Evolutionary conservation across 2,888 invertebrate species (phyloP).

Genomic region (Scaptomyza caliginosa): DNA sequence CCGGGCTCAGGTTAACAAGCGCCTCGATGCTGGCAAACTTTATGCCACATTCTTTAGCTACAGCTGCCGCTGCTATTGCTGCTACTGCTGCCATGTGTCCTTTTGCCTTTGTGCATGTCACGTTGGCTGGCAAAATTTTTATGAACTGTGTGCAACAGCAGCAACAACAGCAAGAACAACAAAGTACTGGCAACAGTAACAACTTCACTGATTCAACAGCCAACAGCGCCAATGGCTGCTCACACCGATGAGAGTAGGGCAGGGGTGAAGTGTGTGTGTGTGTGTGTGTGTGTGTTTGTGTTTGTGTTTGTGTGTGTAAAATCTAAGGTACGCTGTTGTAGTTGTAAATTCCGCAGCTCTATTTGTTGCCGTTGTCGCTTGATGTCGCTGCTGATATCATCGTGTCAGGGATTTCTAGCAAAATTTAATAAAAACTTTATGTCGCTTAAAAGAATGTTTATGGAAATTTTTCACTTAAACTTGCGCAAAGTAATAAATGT

Average conservation of each 20-base stretch:
- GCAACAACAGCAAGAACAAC: conserved; percentile 8
- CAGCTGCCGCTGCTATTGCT: not conserved
- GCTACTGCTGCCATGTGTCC: conserved; percentile 59
- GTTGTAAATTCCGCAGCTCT: conserved; percentile 76
- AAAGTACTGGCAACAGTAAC: conserved; percentile 33
- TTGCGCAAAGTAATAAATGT: conserved; percentile 83
- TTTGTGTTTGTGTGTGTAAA: not conserved
- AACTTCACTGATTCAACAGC: conserved; percentile 44
- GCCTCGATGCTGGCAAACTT: conserved; percentile 49
- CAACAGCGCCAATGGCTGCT: conserved; percentile 35
- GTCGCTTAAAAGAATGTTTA: conserved; percentile 83
- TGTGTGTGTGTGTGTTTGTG: not conserved
- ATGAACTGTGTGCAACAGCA: conserved; percentile 71
- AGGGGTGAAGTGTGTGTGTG: not conserved
- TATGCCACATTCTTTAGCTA: conserved; percentile 65
- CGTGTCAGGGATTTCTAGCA: conserved; percentile 78
- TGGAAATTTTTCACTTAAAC: conserved; percentile 83
- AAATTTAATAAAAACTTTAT: conserved; percentile 83
- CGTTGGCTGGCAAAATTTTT: conserved; percentile 76
- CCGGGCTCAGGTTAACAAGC: conserved; percentile 69
- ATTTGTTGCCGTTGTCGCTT: conserved; percentile 58
- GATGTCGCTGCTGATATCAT: conserved; percentile 69
- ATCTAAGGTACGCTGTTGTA: conserved; percentile 52
- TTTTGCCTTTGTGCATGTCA: conserved; percentile 74
- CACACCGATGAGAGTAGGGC: too few species aligned